Evolutionary conservation across 2,113 vertebrate genomes (phyloP).

Genomic region (Tragelaphus strepsiceros): DNA sequence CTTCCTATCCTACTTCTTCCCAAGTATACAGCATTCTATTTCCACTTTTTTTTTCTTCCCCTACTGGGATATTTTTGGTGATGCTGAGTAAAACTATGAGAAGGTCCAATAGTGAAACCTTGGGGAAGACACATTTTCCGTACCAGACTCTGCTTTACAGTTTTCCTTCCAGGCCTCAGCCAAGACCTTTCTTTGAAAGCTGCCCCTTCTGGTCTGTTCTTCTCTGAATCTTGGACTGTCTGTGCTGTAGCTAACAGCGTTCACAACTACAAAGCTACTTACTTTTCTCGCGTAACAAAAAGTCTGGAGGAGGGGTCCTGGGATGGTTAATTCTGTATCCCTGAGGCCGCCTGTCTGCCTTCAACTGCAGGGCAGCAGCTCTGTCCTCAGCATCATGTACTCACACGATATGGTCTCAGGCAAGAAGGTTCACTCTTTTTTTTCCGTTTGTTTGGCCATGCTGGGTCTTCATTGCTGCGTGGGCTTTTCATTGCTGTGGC

Average conservation of each 20-base stretch:
- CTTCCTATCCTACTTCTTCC: neutral
- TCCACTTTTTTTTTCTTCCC: neutral
- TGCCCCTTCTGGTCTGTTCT: neutral
- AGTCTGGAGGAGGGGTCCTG: neutral
- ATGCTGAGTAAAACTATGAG: neutral
- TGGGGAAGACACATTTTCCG: neutral
- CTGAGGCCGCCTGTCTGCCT: neutral
- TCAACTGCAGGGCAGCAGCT: neutral
- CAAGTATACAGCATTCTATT: neutral
- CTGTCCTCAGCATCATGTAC: neutral
- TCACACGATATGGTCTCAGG: neutral
- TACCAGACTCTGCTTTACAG: neutral
- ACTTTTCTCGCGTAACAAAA: neutral
- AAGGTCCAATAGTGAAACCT: neutral
- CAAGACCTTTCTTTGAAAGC: neutral
- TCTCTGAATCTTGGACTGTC: neutral
- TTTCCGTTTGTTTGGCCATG: neutral
- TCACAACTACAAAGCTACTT: neutral
- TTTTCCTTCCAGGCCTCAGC: neutral
- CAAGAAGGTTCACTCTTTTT: neutral
- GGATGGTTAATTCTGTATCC: neutral
- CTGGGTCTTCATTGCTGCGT: neutral
- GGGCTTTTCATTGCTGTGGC: neutral
- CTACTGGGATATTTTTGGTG: neutral
- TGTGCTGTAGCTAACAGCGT: neutral